A percentile compares a stretch with the other conserved stretches of the same genome.
These are phyloP conservation scores for Drosophila lowei DNA, from an alignment of 1,140 invertebrate genomes.

Conservation along the genomic window DNA sequence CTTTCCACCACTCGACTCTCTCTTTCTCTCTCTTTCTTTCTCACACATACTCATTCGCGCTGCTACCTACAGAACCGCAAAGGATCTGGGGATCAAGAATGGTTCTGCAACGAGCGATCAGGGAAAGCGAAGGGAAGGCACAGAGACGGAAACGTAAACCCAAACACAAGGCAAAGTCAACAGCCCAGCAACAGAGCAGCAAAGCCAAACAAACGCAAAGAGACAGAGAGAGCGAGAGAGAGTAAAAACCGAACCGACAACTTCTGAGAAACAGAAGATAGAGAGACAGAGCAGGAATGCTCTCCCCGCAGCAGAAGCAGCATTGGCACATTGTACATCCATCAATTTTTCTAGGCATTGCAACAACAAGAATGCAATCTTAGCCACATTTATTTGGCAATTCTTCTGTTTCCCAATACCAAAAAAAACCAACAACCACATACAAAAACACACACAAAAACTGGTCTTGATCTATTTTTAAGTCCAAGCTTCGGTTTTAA, in stretches of 20 bases:
- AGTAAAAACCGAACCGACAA: conserved; percentile 57
- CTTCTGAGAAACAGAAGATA: conserved; percentile 11
- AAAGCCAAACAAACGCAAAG: conserved; percentile 51
- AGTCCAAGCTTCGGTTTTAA: conserved; percentile 30
- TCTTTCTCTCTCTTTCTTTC: neutral
- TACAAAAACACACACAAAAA: conserved; percentile 25
- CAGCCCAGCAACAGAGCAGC: conserved; percentile 37
- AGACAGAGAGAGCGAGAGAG: conserved; percentile 21
- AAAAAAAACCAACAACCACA: conserved; percentile 6
- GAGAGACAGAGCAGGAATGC: conserved; percentile 15
- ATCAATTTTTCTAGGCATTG: conserved; percentile 56
- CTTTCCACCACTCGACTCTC: conserved; percentile 20
- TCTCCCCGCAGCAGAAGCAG: neutral
- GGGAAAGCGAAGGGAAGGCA: neutral
- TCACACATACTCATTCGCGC: neutral
- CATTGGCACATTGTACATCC: conserved; percentile 41
- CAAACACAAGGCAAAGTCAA: conserved; percentile 47
- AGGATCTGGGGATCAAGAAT: conserved; percentile 27
- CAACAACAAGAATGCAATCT: conserved; percentile 11
- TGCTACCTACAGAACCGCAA: conserved; percentile 33
- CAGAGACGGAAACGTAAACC: conserved; percentile 16
- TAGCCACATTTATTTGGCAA: conserved; percentile 18
- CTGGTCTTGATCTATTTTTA: conserved; percentile 62
- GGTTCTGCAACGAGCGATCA: conserved; percentile 22
- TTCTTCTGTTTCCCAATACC: neutral